Evolutionary conservation across 2,888 invertebrate genomes (phyloP), one percentile per base, ranked within the genome.

Genomic region (Trichacis sp.): DNA sequence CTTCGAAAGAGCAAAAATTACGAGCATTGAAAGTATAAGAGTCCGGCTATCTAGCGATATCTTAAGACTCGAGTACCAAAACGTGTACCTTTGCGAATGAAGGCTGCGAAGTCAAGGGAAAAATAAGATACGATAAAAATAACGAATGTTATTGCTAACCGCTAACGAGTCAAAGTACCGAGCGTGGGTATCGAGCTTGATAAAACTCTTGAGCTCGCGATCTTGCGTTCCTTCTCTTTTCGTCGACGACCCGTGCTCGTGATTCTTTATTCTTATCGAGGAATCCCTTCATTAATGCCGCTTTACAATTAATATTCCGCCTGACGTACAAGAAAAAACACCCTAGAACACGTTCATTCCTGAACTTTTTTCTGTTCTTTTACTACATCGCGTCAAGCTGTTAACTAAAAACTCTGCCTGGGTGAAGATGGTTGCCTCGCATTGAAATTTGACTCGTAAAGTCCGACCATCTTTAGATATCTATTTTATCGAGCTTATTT

Each of bases 81-180:
- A 81, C 81, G 78, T 81, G 81, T 81, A 79, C 76, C 76, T 70
- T 71, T 71, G 73, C 78, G 77, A 78, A 80, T 80, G 79, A 78
- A 81, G 75, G 78, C 76, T 72, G 73, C 73, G 70, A 54, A 68
- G 70, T 68, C 69, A 68, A 46, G 50, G 56, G 48, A 69, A 59
- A 19, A 61, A 71, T 70, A 66, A 75, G 80, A 80, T 80, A 80
- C 78, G 81, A 80, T 80, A 81, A 81, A 76, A 81, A 80, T 80
- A 81, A 80, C 75, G 76, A 77, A 81, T 81, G 80, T 80, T 80
- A 81, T 80, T 80, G 80, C 81, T 81, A 81, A 80, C 80, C 77
- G 75, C 75, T 79, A 80, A 81, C 80, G 79, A 81, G 79, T 81
- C 73, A 74, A 78, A 79, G 77, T 69, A 77, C 71, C 70, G 73